Evolutionary conservation across 2,797 vertebrate species (phyloP), one percentile per base, ranked within the genome.

Genomic region (Zalophus californianus): DNA sequence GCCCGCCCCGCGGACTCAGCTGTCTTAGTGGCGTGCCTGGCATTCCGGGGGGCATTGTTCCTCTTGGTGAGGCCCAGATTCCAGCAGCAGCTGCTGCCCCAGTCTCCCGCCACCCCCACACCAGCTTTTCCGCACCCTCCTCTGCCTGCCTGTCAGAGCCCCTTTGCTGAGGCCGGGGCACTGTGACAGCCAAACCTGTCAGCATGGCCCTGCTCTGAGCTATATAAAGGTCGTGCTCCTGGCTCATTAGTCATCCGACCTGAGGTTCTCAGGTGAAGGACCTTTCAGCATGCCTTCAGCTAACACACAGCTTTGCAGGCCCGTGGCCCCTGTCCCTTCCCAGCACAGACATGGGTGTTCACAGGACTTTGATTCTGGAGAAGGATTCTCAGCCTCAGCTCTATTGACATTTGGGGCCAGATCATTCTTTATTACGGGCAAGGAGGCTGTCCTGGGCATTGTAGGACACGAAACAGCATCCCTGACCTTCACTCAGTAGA

Each of bases 41-140:
- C 91, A 29, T 98, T 98, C 96, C 16, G 2, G 50, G 85, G 92
- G 92, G 50, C 44, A 96, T 97, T 97, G 95, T 97, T 93, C 96
- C 97, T 98, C 96, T 97, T 91, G 78, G 90, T 64, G 94, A 82
- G 95, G 66, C 96, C 94, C 44, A 80, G 92, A 98, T 97, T 92
- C 66, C 97, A 98, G 98, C 97, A 97, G 97, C 98, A 98, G 96
- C 98, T 98, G 98, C 97, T 96, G 97, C 93, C 96, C 88, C 0
- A 29, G n/a, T 41, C 79, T 89, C 70, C 80, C 95, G 58, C 56
- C 12, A 20, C 84, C 29, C 80, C 94, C 64, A 52, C 12, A 23
- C 86, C 29, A 29, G 52, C 60, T 35, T 48, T 64, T 52, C 97
- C 96, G 91, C 85, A 3, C 95, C 66, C 90, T 89, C 58, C 73